Conservation (phyloP, 2,113 vertebrate species). For the Platanista minor region DNA sequence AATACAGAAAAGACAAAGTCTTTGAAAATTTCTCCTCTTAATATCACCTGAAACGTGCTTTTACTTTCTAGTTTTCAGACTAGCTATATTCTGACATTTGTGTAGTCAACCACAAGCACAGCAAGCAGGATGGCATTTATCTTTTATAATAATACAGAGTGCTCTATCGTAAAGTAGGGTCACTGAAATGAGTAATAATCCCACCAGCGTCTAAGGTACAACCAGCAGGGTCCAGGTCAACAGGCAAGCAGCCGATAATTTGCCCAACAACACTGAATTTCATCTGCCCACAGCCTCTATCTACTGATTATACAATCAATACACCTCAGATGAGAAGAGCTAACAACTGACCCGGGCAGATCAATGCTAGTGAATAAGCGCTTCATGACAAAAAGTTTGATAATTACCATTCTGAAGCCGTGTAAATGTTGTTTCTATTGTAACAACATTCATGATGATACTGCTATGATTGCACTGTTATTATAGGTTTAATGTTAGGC, state of each 20-base stretch:
- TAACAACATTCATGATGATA: slow-evolving; percentile 94
- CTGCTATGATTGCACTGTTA: slow-evolving; percentile 99
- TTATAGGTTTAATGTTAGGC: slow-evolving; percentile 99
- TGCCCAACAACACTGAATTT: slow-evolving; percentile 97
- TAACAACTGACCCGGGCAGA: slow-evolving; percentile 98
- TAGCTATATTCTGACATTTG: slow-evolving; percentile 72
- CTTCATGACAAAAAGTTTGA: slow-evolving; percentile 97
- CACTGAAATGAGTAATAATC: slow-evolving; percentile 87
- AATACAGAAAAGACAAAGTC: neutral
- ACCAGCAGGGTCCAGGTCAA: slow-evolving; percentile 92
- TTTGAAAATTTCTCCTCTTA: slow-evolving; percentile 12
- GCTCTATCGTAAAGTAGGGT: slow-evolving; percentile 81
- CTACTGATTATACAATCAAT: slow-evolving; percentile 99
- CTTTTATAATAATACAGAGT: slow-evolving; percentile 84
- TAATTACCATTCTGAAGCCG: slow-evolving; percentile 94
- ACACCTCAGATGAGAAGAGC: slow-evolving; percentile 97
- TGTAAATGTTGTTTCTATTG: slow-evolving; percentile 92
- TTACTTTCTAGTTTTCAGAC: slow-evolving; percentile 33
- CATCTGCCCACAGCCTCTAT: slow-evolving; percentile 94
- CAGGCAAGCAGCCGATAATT: slow-evolving; percentile 97
- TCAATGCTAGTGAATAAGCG: slow-evolving; percentile 99
- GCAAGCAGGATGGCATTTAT: slow-evolving; percentile 88
- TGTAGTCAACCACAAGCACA: slow-evolving; percentile 75
- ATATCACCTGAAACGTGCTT: slow-evolving; percentile 38
- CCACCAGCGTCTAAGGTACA: slow-evolving; percentile 84